These are phyloP conservation scores for Aporophyla lueneburgensis DNA, from an alignment of 2,888 invertebrate species.

Conservation along the genomic window DNA sequence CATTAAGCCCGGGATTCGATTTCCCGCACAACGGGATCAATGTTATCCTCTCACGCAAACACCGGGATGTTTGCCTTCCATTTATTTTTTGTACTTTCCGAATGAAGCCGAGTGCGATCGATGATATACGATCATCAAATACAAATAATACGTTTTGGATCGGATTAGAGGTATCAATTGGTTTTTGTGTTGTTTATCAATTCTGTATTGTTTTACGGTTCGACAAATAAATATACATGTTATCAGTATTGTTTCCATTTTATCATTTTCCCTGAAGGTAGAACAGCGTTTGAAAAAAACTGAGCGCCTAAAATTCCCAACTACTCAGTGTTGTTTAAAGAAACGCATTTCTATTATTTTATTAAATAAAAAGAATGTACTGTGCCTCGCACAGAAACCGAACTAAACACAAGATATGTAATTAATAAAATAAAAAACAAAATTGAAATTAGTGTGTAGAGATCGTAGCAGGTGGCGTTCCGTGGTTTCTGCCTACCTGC, in stretches of 20 bases:
- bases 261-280: background rate
- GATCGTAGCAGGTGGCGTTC: no score
- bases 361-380: no score
- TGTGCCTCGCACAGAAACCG: no score
- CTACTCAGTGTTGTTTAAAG: background rate
- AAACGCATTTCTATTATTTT: background rate
- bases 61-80: constrained; percentile 60
- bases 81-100: constrained; percentile 54
- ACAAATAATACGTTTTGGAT: constrained; percentile 31
- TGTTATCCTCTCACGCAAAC: constrained; percentile 58
- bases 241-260: constrained; percentile 6
- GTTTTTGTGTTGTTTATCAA: constrained; percentile 27
- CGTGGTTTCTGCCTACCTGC: no score
- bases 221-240: background rate
- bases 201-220: constrained; percentile 22
- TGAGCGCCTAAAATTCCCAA: background rate
- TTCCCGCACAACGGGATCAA: constrained; percentile 60
- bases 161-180: constrained; percentile 48
- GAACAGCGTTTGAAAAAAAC: no score
- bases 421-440: no score
- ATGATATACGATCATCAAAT: constrained; percentile 44
- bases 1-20: constrained; percentile 63
- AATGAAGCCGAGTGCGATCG: constrained; percentile 26
- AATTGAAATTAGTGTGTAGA: no score
- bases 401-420: no score